These are phyloP conservation scores for Lithosia quadra DNA, from an alignment of 2,888 invertebrate species.

Conservation along the genomic window DNA sequence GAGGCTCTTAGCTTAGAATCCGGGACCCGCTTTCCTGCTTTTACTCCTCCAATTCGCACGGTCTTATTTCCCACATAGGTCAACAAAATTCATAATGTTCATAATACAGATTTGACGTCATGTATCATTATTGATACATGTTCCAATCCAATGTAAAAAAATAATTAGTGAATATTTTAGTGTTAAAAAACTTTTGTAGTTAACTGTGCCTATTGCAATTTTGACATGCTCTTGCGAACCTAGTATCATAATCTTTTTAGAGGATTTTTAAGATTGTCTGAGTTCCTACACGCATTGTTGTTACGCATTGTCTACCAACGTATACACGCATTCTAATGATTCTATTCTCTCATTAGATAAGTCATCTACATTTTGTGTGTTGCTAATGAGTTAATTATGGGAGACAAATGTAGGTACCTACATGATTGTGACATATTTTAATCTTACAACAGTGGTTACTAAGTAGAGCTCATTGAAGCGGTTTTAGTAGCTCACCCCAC, in stretches of 20 bases:
- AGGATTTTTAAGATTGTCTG: not conserved
- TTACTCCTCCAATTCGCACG: too few species aligned
- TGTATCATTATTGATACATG: too few species aligned
- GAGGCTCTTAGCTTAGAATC: not conserved
- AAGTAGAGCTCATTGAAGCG: not conserved
- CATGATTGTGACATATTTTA: not conserved
- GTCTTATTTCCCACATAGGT: too few species aligned
- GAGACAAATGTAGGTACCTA: conserved; percentile 15
- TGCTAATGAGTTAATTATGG: conserved; percentile 14
- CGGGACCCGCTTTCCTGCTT: too few species aligned
- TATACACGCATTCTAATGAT: not conserved
- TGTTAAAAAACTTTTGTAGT: not conserved
- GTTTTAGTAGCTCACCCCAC: not conserved
- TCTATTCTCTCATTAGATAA: conserved; percentile 22
- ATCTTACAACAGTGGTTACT: not conserved
- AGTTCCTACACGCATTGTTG: conserved; percentile 11
- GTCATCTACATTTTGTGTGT: conserved; percentile 1
- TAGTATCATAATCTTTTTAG: not conserved
- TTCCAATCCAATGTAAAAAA: too few species aligned
- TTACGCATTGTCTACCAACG: conserved; percentile 6
- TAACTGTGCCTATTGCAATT: conserved; percentile 9
- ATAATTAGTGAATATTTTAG: not conserved
- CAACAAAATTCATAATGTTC: too few species aligned
- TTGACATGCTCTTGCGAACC: conserved; percentile 12
- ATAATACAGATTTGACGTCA: too few species aligned